Evolutionary conservation across 2,888 invertebrate species (phyloP), one percentile per base, ranked within the genome.

Genomic region (Microctonus brassicae): DNA sequence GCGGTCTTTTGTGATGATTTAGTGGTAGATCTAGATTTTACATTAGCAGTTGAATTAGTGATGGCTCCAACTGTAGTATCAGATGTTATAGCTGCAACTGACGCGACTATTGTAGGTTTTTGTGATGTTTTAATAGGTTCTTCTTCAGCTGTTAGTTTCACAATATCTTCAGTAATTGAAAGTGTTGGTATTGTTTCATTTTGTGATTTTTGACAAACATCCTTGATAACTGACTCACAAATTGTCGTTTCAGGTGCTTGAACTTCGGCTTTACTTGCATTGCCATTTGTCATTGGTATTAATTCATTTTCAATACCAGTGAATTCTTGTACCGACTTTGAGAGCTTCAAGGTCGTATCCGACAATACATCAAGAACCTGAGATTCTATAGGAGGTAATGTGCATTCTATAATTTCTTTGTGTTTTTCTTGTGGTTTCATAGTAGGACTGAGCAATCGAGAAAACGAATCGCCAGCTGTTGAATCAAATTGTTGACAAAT

Each of bases 321-420:
- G 26, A 85, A 84, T 63, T 85, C 85, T 67, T 85, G 84, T 63
- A 84, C 72, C 0, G 82, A 83, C 55, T 83, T 83, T 0, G 84
- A 83, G 10, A 84, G 53, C 73, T 83, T 81, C 34, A 83, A 34
- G 7, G 42, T 11, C n/a, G 39, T 22, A 17, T 22, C 22, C 4
- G 52, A 26, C 33, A n/a, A n/a, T n/a, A n/a, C n/a, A n/a, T 71
- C 65, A 29, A 39, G 17, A 6, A 36, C 17, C 9, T 55, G 60
- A 36, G 42, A 22, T 26, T 61, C 17, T 11, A 22, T 22, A 36
- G 1, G 10, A 20, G 33, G 24, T 4, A 10, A n/a, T 39, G 39
- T 29, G 24, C 29, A 29, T 24, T 60, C 34, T 26, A 53, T 20
- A 20, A 47, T 4, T 29, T 36, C 33, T 39, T 60, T 13, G 60